phyloP scores from a whole-genome alignment of 2,888 invertebrate species.

The Slavum lentiscoides region DNA sequence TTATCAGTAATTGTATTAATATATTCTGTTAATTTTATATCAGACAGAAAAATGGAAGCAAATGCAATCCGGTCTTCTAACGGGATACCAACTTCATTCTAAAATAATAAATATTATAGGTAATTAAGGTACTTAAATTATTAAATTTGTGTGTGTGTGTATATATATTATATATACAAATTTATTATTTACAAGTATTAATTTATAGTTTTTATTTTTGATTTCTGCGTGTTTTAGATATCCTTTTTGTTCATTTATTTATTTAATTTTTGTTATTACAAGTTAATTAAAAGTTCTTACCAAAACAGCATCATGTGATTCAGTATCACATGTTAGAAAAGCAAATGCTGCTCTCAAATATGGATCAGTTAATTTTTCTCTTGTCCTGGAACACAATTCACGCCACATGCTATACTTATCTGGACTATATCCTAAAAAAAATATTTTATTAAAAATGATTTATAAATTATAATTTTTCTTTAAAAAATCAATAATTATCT shows the following conservation, averaged over 20 bases:
- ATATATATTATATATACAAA: too few species aligned
- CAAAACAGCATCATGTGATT: slow-evolving; percentile 75
- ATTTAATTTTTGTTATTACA: background rate
- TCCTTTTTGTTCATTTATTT: too few species aligned
- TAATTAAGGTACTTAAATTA: too few species aligned
- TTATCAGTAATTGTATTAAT: slow-evolving; percentile 71
- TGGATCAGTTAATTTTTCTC: slow-evolving; percentile 80
- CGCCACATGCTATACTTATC: slow-evolving; percentile 81
- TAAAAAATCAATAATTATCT: background rate
- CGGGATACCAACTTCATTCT: slow-evolving; percentile 82
- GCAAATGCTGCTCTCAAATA: slow-evolving; percentile 89
- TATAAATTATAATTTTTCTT: background rate
- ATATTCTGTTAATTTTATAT: slow-evolving; percentile 77
- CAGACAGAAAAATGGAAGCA: slow-evolving; percentile 83
- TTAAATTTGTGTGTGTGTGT: too few species aligned
- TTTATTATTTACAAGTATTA: too few species aligned
- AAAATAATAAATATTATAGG: slow-evolving; percentile 56
- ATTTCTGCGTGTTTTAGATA: too few species aligned
- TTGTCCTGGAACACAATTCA: slow-evolving; percentile 73
- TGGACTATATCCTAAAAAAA: slow-evolving; percentile 72
- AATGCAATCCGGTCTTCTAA: slow-evolving; percentile 90
- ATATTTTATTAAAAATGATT: background rate
- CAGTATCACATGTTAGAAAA: slow-evolving; percentile 81
- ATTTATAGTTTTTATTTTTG: too few species aligned
- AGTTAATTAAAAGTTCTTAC: slow-evolving; percentile 63